A percentile compares a stretch with the other conserved stretches of the same genome.
phyloP scores from a whole-genome alignment of 37 sponge, comb jelly and placozoan genomes.

The Mnemiopsis leidyi region DNA sequence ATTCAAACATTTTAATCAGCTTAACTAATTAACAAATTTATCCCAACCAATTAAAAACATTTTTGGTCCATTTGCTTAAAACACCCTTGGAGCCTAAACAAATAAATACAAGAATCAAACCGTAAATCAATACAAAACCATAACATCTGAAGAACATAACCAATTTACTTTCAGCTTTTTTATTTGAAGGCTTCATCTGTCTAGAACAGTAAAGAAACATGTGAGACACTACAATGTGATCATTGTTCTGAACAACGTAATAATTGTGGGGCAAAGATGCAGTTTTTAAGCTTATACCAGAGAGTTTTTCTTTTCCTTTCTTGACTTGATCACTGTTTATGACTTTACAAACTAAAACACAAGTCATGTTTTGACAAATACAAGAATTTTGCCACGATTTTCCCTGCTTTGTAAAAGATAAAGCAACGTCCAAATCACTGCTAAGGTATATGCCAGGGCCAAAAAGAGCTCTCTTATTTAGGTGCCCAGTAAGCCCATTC shows the following conservation, averaged over 20 bases:
- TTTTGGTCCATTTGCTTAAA: neutral
- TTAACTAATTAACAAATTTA: too few relatives aligned
- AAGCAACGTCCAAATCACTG: constrained; percentile 15
- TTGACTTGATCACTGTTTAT: constrained; percentile 37
- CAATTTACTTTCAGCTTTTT: neutral
- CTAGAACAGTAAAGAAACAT: neutral
- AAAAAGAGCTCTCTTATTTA: constrained; percentile 34
- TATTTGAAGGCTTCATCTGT: neutral
- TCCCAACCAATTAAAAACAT: too few relatives aligned
- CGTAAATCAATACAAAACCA: constrained; percentile 38
- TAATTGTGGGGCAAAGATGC: constrained; percentile 25
- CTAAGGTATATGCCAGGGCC: constrained; percentile 24
- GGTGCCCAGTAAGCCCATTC: constrained; percentile 28
- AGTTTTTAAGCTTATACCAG: constrained; percentile 29
- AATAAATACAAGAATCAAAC: neutral
- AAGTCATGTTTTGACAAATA: neutral
- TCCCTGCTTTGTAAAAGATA: constrained; percentile 7
- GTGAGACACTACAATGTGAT: constrained; percentile 13
- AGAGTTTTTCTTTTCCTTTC: neutral
- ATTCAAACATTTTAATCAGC: too few relatives aligned
- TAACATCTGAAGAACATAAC: neutral
- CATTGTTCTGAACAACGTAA: constrained; percentile 53
- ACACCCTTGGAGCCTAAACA: neutral
- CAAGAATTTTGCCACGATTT: constrained; percentile 41
- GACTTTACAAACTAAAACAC: constrained; percentile 39